A percentile compares a stretch with the other conserved stretches of the same genome.
These are phyloP conservation scores for Cordilura impudica DNA, from an alignment of 2,888 invertebrate genomes.

Conservation along the genomic window DNA sequence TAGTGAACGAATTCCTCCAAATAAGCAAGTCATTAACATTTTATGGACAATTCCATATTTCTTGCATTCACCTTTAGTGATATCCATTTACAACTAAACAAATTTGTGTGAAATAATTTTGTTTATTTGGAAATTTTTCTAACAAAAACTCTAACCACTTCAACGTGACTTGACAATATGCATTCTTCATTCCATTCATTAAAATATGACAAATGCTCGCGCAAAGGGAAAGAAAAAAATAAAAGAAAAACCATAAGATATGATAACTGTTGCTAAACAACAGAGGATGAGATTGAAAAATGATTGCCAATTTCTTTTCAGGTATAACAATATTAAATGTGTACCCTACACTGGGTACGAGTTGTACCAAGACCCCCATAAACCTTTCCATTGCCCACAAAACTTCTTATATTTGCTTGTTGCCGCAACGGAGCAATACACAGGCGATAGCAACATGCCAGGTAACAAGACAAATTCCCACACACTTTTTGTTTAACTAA, in stretches of 20 bases:
- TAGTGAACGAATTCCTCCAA: no score
- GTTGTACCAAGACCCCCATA: no score
- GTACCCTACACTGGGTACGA: no score
- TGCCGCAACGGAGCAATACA: no score
- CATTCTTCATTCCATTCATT: no score
- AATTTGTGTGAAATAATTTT: background rate
- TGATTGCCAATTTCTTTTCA: background rate
- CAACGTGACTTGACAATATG: background rate
- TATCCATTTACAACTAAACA: background rate
- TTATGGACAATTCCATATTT: background rate
- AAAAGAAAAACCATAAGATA: background rate
- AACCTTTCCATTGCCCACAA: no score
- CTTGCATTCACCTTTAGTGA: background rate
- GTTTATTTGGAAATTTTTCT: background rate
- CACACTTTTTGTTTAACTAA: no score
- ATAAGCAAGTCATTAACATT: background rate
- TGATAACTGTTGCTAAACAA: background rate
- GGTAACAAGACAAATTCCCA: no score
- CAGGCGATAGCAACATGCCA: no score
- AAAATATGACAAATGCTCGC: background rate
- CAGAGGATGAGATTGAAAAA: background rate
- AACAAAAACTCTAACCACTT: background rate
- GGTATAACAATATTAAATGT: no score
- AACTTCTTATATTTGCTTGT: no score
- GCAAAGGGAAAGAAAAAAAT: background rate